Evolutionary conservation across 2,113 vertebrate species (phyloP).

Genomic region (Nerophis ophidion): DNA sequence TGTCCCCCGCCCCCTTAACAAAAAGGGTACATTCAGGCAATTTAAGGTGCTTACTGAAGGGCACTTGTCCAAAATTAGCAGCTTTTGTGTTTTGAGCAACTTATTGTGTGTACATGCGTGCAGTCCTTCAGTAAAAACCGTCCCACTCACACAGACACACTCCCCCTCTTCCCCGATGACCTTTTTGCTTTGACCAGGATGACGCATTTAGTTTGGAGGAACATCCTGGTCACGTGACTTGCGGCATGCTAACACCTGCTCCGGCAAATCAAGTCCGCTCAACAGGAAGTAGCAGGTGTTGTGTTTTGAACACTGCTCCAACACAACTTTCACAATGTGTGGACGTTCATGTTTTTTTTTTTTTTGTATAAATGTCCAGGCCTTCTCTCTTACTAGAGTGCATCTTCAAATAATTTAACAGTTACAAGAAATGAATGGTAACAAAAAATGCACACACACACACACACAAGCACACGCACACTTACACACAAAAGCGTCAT

Average conservation of each 20-base stretch:
- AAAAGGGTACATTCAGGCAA: constrained; percentile 64
- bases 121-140: constrained; percentile 47
- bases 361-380: constrained; percentile 27
- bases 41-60: constrained; percentile 55
- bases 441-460: constrained; percentile 36
- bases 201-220: constrained; percentile 71
- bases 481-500: constrained; percentile 45
- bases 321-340: constrained; percentile 35
- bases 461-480: constrained; percentile 50
- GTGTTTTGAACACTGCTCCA: constrained; percentile 57
- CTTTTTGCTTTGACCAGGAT: constrained; percentile 70
- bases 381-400: constrained; percentile 53
- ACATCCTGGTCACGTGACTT: constrained; percentile 66
- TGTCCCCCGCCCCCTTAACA: constrained; percentile 7
- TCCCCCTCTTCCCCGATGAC: constrained; percentile 52
- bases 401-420: constrained; percentile 74
- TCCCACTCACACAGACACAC: constrained; percentile 42
- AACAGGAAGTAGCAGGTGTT: constrained; percentile 72
- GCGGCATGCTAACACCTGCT: constrained; percentile 70
- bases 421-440: constrained; percentile 59
- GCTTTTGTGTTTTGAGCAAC: constrained; percentile 33
- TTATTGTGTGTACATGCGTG: constrained; percentile 17
- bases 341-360: constrained; percentile 31
- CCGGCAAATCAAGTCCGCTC: constrained; percentile 66
- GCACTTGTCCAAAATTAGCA: constrained; percentile 53